Evolutionary conservation across 2,113 vertebrate genomes (phyloP).

Genomic region (Oostethus manadensis): DNA sequence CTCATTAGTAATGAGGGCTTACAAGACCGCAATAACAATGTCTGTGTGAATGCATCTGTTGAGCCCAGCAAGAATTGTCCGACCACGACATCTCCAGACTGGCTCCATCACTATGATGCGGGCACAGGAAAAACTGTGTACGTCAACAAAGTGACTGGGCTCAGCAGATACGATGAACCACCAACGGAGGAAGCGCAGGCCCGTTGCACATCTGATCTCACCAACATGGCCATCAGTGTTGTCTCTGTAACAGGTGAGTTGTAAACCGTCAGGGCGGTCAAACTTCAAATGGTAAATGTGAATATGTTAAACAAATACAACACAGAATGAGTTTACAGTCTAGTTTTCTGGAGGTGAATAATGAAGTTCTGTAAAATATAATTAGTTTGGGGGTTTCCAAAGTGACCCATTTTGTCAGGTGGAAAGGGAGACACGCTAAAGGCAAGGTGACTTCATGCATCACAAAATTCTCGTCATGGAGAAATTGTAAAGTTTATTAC

Average conservation of each 20-base stretch:
- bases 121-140: constrained; percentile 78
- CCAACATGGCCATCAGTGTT: constrained; percentile 83
- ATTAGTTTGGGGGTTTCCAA: too few species aligned
- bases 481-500: too few species aligned
- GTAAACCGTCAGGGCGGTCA: not conserved
- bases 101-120: constrained; percentile 82
- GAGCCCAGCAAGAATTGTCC: not conserved
- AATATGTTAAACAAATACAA: too few species aligned
- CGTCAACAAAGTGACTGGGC: constrained; percentile 84
- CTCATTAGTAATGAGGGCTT: not conserved
- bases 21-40: constrained; percentile 19
- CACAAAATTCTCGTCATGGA: too few species aligned
- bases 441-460: too few species aligned
- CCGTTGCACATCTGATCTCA: constrained; percentile 81
- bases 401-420: too few species aligned
- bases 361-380: too few species aligned
- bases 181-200: constrained; percentile 58
- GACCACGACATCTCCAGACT: constrained; percentile 45
- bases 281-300: too few species aligned
- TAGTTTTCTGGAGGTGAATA: too few species aligned
- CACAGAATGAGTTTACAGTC: too few species aligned
- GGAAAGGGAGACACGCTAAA: too few species aligned
- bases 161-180: constrained; percentile 81
- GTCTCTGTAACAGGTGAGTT: constrained; percentile 82
- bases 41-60: not conserved